Conservation (phyloP, 2,888 invertebrate species). For the Coelogynopora nodosa region DNA sequence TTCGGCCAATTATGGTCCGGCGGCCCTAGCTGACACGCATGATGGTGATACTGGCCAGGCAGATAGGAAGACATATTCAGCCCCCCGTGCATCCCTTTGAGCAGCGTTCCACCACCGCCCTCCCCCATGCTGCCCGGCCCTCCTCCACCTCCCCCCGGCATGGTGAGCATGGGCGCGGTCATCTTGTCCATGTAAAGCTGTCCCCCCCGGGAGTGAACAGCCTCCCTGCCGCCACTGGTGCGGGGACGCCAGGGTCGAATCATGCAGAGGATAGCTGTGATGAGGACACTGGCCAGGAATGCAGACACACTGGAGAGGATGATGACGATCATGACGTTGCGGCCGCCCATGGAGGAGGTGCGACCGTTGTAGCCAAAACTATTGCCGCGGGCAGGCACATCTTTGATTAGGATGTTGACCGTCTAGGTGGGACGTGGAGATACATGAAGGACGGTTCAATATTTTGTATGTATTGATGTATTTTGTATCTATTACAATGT, state of each 20-base stretch:
- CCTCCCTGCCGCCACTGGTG: not conserved
- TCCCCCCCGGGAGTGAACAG: not conserved
- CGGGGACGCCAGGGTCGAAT: slow-evolving; percentile 36
- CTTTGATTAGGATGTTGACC: slow-evolving; percentile 34
- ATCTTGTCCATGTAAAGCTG: not conserved
- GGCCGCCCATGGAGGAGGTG: not conserved
- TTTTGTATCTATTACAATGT: no score
- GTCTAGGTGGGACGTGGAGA: not conserved
- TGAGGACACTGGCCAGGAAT: slow-evolving; percentile 30
- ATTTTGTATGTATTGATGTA: no score
- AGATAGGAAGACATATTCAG: not conserved
- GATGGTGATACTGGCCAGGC: slow-evolving; percentile 4
- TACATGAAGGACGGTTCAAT: not conserved
- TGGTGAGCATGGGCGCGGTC: not conserved
- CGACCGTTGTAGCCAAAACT: not conserved
- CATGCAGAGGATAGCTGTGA: slow-evolving; percentile 41
- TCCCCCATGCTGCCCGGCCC: not conserved
- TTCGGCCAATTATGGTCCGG: not conserved
- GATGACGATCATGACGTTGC: slow-evolving; percentile 40
- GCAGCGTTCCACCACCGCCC: not conserved
- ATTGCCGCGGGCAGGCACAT: slow-evolving; percentile 29
- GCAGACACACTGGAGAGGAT: slow-evolving; percentile 40
- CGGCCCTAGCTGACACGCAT: slow-evolving; percentile 1
- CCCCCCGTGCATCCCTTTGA: not conserved
- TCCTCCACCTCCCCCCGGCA: not conserved